These are phyloP conservation scores for Megaustenia siamemsis DNA, from an alignment of 2,888 invertebrate species.

Conservation along the genomic window DNA sequence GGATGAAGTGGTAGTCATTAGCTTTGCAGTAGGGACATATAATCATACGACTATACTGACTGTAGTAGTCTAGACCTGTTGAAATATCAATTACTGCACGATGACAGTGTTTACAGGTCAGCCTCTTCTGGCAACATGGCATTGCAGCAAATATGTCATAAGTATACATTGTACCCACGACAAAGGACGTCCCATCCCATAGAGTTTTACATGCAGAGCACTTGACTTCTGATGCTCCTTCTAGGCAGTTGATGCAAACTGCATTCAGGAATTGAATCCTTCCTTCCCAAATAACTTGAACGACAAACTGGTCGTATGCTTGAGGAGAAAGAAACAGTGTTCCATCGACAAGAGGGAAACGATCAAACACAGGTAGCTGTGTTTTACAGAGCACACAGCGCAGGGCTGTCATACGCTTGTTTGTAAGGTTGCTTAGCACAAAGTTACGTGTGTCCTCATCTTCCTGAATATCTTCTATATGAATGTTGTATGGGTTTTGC, in stretches of 20 bases:
- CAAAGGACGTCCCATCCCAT: constrained; percentile 90
- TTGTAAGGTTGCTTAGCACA: constrained; percentile 95
- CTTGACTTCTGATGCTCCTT: constrained; percentile 84
- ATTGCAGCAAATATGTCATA: constrained; percentile 98
- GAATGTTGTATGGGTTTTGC: constrained; percentile 99
- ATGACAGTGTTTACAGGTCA: constrained; percentile 96
- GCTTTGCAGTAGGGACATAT: constrained; percentile 94
- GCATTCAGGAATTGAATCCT: constrained; percentile 93
- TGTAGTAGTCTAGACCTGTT: constrained; percentile 91
- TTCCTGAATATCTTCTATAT: constrained; percentile 94
- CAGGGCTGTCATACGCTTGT: constrained; percentile 93
- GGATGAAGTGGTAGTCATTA: constrained; percentile 96
- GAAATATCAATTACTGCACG: constrained; percentile 92
- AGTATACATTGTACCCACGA: constrained; percentile 98
- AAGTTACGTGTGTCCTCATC: constrained; percentile 98
- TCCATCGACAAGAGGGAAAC: constrained; percentile 97
- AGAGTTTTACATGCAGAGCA: constrained; percentile 76
- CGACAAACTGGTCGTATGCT: constrained; percentile 86
- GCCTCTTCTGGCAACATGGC: constrained; percentile 95
- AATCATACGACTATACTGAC: constrained; percentile 91
- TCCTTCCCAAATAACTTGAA: constrained; percentile 84
- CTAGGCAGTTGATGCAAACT: constrained; percentile 93
- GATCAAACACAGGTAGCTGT: constrained; percentile 94
- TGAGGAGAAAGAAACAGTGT: constrained; percentile 98
- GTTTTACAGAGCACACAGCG: constrained; percentile 89